Base-by-base conservation (phyloP, 2,888 invertebrate species). In the Chaetogeoica ovagalla region DNA sequence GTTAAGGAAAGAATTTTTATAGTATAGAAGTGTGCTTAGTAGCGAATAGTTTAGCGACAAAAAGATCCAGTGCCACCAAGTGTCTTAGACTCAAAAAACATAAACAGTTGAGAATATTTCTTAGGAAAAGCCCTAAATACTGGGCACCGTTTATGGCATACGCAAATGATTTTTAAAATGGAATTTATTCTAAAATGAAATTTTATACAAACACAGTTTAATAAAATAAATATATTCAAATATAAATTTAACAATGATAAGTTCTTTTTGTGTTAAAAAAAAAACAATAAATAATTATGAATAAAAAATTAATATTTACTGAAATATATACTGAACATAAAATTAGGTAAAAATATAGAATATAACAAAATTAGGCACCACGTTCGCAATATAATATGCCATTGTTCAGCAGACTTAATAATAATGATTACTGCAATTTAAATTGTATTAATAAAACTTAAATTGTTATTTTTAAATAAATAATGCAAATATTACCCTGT, bases 401-500 rank as follows among this genome's bases (percentile, higher is more conserved):
- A 68, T 13, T 21, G n/a, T 65, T 11, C 37, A 55, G 39, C 39
- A 60, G 8, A 11, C 55, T 65, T 37, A n/a, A 39, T 74, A 74
- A n/a, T 69, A 23, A 37, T 39, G 39, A 37, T 43, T 30, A 11
- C 19, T 21, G 19, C 55, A 17, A 43, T 72, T 48, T 23, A 72
- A 30, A 59, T 71, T 59, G 0, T 59, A 59, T 21, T 71, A 4
- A 15, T 71, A 1, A 48, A 68, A 57, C 30, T 39, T 30, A 62
- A 72, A 48, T 48, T 21, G 30, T 3, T 30, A 62, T 62, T 30
- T 63, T 13, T 15, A n/a, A 15, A 9, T 17, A n/a, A n/a, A 21
- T 55, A 63, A 55, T 63, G 62, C 21, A 52, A 39, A 68, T 37
- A 62, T 62, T 39, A 79, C 70, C 79, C 70, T 79, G 79, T 79